These are phyloP conservation scores for Smittia sp. DNA, from an alignment of 2,888 invertebrate species.

Conservation along the genomic window DNA sequence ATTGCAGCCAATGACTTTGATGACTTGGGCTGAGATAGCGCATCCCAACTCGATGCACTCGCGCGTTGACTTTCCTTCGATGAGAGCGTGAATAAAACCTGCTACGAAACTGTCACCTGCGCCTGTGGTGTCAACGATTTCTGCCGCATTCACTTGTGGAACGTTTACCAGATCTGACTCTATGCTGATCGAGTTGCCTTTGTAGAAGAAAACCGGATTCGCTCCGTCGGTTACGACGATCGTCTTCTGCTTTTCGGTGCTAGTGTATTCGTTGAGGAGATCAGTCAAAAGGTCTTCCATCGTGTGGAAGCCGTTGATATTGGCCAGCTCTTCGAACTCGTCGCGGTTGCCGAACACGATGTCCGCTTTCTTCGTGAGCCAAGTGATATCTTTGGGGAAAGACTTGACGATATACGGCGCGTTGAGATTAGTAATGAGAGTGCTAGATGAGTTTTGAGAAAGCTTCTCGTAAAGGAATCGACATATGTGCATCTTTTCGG, in stretches of 20 bases:
- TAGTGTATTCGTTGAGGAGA: constrained; percentile 43
- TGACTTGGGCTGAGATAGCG: constrained; percentile 54
- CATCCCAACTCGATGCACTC: constrained; percentile 55
- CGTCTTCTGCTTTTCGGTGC: constrained; percentile 15
- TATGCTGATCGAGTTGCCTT: background rate
- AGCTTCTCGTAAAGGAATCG: constrained; percentile 53
- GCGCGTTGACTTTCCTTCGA: constrained; percentile 50
- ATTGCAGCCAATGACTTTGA: constrained; percentile 56
- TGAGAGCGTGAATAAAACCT: constrained; percentile 58
- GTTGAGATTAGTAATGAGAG: constrained; percentile 57
- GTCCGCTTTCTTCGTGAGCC: constrained; percentile 54
- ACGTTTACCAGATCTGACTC: constrained; percentile 45
- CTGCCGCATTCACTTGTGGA: constrained; percentile 49
- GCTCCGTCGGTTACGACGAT: constrained; percentile 41
- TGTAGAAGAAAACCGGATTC: constrained; percentile 8
- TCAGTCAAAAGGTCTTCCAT: constrained; percentile 45
- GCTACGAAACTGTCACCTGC: constrained; percentile 62
- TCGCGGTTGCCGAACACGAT: constrained; percentile 59
- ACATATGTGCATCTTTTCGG: constrained; percentile 54
- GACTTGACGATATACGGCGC: constrained; percentile 57
- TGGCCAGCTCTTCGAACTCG: constrained; percentile 56
- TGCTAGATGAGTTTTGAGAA: constrained; percentile 49
- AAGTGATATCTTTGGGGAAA: constrained; percentile 51
- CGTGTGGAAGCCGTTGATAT: constrained; percentile 46
- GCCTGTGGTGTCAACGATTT: constrained; percentile 59